These are phyloP conservation scores for Pseudoips prasinana DNA, from an alignment of 2,888 invertebrate species.

Conservation along the genomic window DNA sequence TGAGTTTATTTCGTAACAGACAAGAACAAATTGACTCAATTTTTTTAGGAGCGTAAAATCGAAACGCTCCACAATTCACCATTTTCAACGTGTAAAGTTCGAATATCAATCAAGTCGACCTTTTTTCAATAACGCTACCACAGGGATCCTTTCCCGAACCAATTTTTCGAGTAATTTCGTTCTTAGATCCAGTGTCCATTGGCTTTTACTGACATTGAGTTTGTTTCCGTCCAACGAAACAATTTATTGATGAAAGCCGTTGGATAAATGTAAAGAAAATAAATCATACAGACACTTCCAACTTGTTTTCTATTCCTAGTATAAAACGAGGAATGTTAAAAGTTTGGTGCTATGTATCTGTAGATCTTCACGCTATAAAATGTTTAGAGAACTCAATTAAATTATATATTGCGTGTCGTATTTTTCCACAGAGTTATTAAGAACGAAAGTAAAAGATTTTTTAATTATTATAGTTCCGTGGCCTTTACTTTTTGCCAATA, in stretches of 20 bases:
- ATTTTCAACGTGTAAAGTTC: slow-evolving; percentile 77
- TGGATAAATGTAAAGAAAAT: slow-evolving; percentile 3
- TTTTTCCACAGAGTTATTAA: no score
- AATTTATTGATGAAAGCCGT: slow-evolving; percentile 42
- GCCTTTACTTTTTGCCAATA: no score
- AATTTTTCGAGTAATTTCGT: slow-evolving; percentile 74
- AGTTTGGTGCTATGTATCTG: no score
- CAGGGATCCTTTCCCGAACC: slow-evolving; percentile 55
- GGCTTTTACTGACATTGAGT: slow-evolving; percentile 31
- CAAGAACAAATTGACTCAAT: slow-evolving; percentile 80
- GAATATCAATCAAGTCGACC: slow-evolving; percentile 77
- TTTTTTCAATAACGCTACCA: slow-evolving; percentile 77
- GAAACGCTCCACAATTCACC: slow-evolving; percentile 65
- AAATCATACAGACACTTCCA: slow-evolving; percentile 4
- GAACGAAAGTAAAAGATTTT: no score
- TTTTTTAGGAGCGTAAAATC: slow-evolving; percentile 72
- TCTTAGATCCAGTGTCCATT: slow-evolving; percentile 55
- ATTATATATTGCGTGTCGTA: no score
- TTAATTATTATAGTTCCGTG: no score
- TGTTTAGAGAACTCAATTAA: no score
- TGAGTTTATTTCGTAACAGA: slow-evolving; percentile 75
- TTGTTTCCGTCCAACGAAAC: slow-evolving; percentile 35
- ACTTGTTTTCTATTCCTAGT: no score
- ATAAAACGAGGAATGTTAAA: no score
- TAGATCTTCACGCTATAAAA: no score